Conservation (phyloP, 2,113 vertebrate genomes). For the Callionymus lyra region DNA sequence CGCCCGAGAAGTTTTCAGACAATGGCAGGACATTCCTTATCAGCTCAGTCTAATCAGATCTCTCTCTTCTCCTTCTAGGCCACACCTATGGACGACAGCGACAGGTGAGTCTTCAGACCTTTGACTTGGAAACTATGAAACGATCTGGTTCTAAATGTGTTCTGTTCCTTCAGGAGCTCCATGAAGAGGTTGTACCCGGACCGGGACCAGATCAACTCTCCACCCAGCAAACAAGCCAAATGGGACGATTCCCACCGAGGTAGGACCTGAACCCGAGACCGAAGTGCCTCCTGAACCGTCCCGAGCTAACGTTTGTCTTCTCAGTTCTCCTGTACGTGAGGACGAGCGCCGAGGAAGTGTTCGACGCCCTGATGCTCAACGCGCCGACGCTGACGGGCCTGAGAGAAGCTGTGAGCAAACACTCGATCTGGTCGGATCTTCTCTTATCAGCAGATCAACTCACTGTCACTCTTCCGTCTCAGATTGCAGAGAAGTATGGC, state of each 20-base stretch:
- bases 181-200: conserved; percentile 78
- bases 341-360: conserved; percentile 82
- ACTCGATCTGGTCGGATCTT: conserved; percentile 1
- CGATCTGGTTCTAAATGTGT: not conserved
- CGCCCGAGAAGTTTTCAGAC: conserved; percentile 3
- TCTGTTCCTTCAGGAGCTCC: conserved; percentile 61
- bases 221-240: conserved; percentile 72
- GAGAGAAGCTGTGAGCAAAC: conserved; percentile 79
- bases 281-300: conserved; percentile 1
- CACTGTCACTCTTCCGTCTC: conserved; percentile 26
- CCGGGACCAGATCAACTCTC: conserved; percentile 57
- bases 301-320: not conserved
- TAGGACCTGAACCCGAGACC: conserved; percentile 33
- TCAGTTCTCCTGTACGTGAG: conserved; percentile 88
- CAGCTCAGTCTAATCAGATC: conserved; percentile 38
- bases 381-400: conserved; percentile 85
- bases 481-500: conserved; percentile 98
- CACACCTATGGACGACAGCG: conserved; percentile 62
- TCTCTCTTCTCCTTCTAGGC: conserved; percentile 55
- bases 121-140: too few relatives aligned
- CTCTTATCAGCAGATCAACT: not conserved
- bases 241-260: conserved; percentile 84
- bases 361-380: conserved; percentile 93
- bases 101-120: conserved; percentile 64
- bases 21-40: conserved; percentile 22